Percentiles rank a stretch among this genome's conserved stretches.
Conservation (phyloP, 2,888 invertebrate species). For the Coenonympha glycerion region DNA sequence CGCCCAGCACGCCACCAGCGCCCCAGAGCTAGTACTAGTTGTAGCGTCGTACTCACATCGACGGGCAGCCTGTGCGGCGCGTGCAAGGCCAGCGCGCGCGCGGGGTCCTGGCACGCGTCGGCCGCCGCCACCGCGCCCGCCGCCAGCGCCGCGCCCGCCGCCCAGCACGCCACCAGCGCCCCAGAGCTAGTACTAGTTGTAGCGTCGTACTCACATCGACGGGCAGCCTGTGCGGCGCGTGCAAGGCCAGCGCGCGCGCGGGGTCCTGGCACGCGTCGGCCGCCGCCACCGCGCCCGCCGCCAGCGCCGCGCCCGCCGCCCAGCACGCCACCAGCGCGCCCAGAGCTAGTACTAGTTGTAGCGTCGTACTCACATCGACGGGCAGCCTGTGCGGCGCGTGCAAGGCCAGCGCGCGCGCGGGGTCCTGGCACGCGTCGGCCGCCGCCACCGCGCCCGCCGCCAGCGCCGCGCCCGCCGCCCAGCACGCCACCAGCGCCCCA, state of each 20-base stretch:
- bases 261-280: slow-evolving; percentile 92
- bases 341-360: too few species aligned
- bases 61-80: slow-evolving; percentile 75
- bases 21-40: too few species aligned
- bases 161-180: slow-evolving; percentile 84
- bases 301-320: slow-evolving; percentile 90
- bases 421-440: slow-evolving; percentile 90
- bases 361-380: slow-evolving; percentile 62
- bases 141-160: slow-evolving; percentile 90
- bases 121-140: slow-evolving; percentile 89
- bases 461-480: slow-evolving; percentile 91
- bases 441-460: slow-evolving; percentile 89
- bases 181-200: too few species aligned
- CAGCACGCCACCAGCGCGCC: slow-evolving; percentile 86
- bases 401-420: slow-evolving; percentile 85
- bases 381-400: slow-evolving; percentile 77
- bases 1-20: slow-evolving; percentile 85
- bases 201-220: slow-evolving; percentile 64
- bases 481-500: slow-evolving; percentile 85
- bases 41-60: slow-evolving; percentile 62
- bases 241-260: slow-evolving; percentile 84
- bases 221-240: slow-evolving; percentile 75
- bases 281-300: slow-evolving; percentile 88
- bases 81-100: slow-evolving; percentile 83
- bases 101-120: slow-evolving; percentile 90